Percentiles rank a stretch among this genome's conserved stretches.
Evolutionary conservation across 2,888 invertebrate genomes (phyloP).

Genomic region (Yponomeuta cagnagella): DNA sequence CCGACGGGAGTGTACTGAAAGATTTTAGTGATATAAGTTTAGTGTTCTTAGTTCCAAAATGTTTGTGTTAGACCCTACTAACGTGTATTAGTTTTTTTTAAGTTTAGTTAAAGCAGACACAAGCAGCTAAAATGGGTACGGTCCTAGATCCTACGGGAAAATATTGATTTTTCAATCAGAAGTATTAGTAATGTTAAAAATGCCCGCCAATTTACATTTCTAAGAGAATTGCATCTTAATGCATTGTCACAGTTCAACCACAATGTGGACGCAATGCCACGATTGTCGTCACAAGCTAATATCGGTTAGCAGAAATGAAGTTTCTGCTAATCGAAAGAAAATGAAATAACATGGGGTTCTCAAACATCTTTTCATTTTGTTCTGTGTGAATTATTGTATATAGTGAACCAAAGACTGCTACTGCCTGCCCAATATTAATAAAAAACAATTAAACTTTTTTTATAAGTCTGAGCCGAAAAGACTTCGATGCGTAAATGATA

Average conservation of each 20-base stretch:
- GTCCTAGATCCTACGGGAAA: constrained; percentile 56
- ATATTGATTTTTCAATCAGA: constrained; percentile 30
- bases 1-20: constrained; percentile 66
- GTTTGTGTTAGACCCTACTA: constrained; percentile 46
- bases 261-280: constrained; percentile 5
- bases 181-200: constrained; percentile 3
- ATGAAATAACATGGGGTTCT: constrained; percentile 41
- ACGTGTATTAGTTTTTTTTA: constrained; percentile 41
- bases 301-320: constrained; percentile 55
- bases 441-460: constrained; percentile 22
- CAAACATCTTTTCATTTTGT: not conserved
- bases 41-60: constrained; percentile 39
- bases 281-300: constrained; percentile 53
- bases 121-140: constrained; percentile 39
- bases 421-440: constrained; percentile 42
- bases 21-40: constrained; percentile 32
- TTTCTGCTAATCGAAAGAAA: constrained; percentile 60
- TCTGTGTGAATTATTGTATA: constrained; percentile 38
- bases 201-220: constrained; percentile 7
- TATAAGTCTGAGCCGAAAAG: constrained; percentile 39
- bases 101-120: constrained; percentile 24
- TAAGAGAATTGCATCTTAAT: not conserved
- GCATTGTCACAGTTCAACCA: not conserved
- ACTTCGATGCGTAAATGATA: constrained; percentile 27
- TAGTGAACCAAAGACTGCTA: constrained; percentile 70